These are phyloP conservation scores for Bombus haemorrhoidalis DNA, from an alignment of 1,140 invertebrate genomes.

Conservation along the genomic window DNA sequence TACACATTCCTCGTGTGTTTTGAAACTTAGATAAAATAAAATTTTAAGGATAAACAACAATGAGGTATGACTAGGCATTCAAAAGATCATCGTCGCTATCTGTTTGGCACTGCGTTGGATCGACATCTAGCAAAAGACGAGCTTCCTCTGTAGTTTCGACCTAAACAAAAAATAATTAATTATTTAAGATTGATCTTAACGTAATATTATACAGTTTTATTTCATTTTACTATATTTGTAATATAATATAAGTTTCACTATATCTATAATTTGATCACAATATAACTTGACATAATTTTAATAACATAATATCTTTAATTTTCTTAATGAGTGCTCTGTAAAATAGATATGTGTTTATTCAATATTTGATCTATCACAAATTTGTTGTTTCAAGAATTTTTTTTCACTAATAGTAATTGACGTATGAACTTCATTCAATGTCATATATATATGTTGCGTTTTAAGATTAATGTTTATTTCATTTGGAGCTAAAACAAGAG, in stretches of 20 bases:
- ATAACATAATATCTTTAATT: too few species aligned
- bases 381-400: background rate
- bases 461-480: too few species aligned
- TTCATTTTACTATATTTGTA: background rate
- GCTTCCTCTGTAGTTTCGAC: conserved; percentile 72
- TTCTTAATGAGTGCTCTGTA: background rate
- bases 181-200: background rate
- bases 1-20: background rate
- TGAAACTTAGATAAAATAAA: conserved; percentile 7
- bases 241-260: too few species aligned
- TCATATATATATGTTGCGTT: too few species aligned
- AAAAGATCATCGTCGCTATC: conserved; percentile 75
- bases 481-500: too few species aligned
- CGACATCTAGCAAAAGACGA: conserved; percentile 68
- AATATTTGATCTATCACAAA: too few species aligned
- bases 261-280: too few species aligned
- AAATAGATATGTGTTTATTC: background rate
- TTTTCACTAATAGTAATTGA: background rate
- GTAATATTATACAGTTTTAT: background rate
- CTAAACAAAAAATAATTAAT: conserved; percentile 32
- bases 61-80: conserved; percentile 49
- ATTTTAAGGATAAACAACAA: background rate
- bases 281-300: too few species aligned
- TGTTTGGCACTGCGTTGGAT: conserved; percentile 69
- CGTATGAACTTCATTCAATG: too few species aligned